Evolutionary conservation across 2,888 invertebrate genomes (phyloP), one percentile per base, ranked within the genome.

Genomic region (Physocephala rufipes): DNA sequence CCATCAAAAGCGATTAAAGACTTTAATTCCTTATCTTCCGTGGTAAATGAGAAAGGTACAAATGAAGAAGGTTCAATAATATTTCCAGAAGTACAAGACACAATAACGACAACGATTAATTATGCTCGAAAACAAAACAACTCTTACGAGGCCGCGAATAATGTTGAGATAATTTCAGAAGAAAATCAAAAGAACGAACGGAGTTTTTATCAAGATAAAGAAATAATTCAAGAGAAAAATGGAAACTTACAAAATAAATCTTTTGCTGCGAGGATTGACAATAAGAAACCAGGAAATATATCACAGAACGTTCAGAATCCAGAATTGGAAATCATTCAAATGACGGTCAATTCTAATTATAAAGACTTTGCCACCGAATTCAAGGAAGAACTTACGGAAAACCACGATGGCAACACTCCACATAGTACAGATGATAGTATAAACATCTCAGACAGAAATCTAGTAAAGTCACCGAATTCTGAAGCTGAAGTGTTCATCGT

Each of bases 261-360:
- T 43, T 13, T n/a, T n/a, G 16, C 7, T 43, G 43, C 2, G 9
- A 1, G n/a, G 2, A 4, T 16, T 9, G 16, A 36, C 15, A 24
- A 28, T 26, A 21, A 73, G 1, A 74, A 69, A n/a, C 72, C 71
- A 13, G 80, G 79, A 4, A 82, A 83, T 47, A 74, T 80, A 3
- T 79, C 82, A n/a, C 81, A 79, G 66, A 80, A 81, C 75, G 82
- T 79, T 1, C 80, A 1, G 84, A 83, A 78, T 61, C 75, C 79
- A 2, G 77, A 77, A 36, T 9, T 36, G 5, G 9, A 36, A 36
- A 36, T 36, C 5, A 9, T 9, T 36, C 4, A 4, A 36, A 9
- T 36, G 36, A 36, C 36, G 36, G 9, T 7, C 9, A 4, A 7
- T 36, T 36, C 36, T 9, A 36, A 36, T 9, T 4, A 36, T 7